Base-by-base conservation (phyloP, 2,113 vertebrate species). In the Pipra filicauda region DNA sequence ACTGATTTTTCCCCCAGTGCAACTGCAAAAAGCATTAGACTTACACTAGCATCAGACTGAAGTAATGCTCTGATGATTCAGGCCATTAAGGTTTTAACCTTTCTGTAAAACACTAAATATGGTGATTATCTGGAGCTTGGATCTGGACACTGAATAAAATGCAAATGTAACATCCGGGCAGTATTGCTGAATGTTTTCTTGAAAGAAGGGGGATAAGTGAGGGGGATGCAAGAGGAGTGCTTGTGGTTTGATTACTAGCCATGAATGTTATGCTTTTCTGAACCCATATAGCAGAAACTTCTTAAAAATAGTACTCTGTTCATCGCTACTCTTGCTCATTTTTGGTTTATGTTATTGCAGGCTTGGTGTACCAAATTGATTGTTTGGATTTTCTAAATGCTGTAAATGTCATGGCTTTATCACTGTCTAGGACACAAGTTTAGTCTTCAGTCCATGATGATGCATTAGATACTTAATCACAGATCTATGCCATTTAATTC, bases 61-160 rank as follows among this genome's bases (percentile, higher is more conserved):
- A 90, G 88, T 93, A 94, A 90, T 88, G 82, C 82, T 95, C 72
- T 88, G 94, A 88, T 97, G 95, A 90, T 95, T 96, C 89, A 95
- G 84, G 48, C 90, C 95, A 95, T 96, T 96, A 91, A 65, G 66
- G 91, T 95, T 97, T 97, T 96, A 92, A 93, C 92, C 87, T 85
- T 94, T 96, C 70, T 22, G 44, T 93, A 55, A 92, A 88, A 88
- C 74, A 61, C 73, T 66, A 90, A 97, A 84, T 89, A 91, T 75
- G 62, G 62, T 89, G 95, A 97, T 96, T 96, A 96, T 97, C 59
- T 79, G 77, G 44, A 76, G 51, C 72, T 96, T 94, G 75, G 73
- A 79, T 95, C 69, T 88, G 77, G 92, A 77, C 70, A 39, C 48
- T 77, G 86, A 94, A 86, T 90, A 92, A 96, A 95, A 93, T 90